Conservation (phyloP, 2,113 vertebrate species). For the Corythoichthys intestinalis region DNA sequence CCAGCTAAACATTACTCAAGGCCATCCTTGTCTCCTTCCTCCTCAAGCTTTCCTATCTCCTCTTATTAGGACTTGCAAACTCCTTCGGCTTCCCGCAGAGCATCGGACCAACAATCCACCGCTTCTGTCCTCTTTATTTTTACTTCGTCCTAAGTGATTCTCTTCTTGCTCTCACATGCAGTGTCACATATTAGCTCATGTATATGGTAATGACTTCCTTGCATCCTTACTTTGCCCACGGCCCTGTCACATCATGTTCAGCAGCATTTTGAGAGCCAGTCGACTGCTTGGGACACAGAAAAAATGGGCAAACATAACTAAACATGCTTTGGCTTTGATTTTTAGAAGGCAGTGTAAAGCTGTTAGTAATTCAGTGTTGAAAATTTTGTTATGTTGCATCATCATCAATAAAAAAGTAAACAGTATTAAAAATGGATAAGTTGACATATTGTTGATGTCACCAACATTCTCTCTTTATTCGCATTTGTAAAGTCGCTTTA, state of each 20-base stretch:
- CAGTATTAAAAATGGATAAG: not conserved
- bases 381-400: not conserved
- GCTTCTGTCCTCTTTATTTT: not conserved
- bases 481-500: not conserved
- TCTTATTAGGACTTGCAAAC: not conserved
- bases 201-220: slow-evolving; percentile 38
- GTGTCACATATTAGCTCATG: slow-evolving; percentile 25
- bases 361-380: not conserved
- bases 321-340: slow-evolving; percentile 1
- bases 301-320: slow-evolving; percentile 10
- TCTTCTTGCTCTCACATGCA: slow-evolving; percentile 10
- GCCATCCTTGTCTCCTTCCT: slow-evolving; percentile 20
- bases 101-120: slow-evolving; percentile 5
- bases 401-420: not conserved
- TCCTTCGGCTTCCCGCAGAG: slow-evolving; percentile 3
- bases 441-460: not conserved
- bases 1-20: slow-evolving; percentile 17
- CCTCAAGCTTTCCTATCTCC: slow-evolving; percentile 2
- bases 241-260: slow-evolving; percentile 29
- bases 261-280: slow-evolving; percentile 2
- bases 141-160: slow-evolving; percentile 15
- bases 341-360: not conserved
- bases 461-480: not conserved
- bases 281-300: not conserved
- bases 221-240: slow-evolving; percentile 21